Base-by-base conservation (phyloP, 2,888 invertebrate genomes). In the Hirtodrosophila trivittata region DNA sequence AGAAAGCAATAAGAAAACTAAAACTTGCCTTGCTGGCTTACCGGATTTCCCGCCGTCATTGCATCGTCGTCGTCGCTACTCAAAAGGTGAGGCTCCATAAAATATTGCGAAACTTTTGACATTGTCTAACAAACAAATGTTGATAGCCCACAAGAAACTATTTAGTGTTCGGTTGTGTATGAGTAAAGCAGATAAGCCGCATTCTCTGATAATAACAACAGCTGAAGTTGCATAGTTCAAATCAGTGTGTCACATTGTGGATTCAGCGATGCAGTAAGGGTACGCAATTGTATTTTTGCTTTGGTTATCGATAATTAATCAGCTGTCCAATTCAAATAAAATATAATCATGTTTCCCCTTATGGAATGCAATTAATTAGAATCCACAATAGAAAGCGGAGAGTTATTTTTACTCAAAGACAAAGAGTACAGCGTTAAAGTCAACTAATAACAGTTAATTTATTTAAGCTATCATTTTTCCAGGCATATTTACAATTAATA, bases 401-500 rank as follows among this genome's bases (percentile, higher is more conserved):
- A 55, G 64, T 73, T 49, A 64, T 59, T 73, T 33, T 67, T 9
- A 16, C 42, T 49, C 47, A 63, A 45, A 49, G 16, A 28, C 32
- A 42, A 30, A 43, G 21, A 35, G 43, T 49, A 32, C 25, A 35
- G 12, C 12, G 18, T 21, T 38, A 39, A 5, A 33, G 28, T n/a
- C 12, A 43, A 33, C 43, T 26, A 52, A 42, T 49, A 69, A 47
- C 66, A 66, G 47, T 57, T 56, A 66, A 74, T 58, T 55, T 74
- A 42, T 66, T 66, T 50, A 70, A 75, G 64, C 59, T 75, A 74
- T 74, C 67, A 52, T 54, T 66, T 66, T 56, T 66, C 50, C 25
- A 66, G 62, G 37, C 21, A 42, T 49, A 60, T 60, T 58, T 51
- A 39, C 10, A 50, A 46, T 39, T 21, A 13, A 50, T 50, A 56